Evolutionary conservation across 2,113 vertebrate species (phyloP).

Genomic region (Tenrec ecaudatus): DNA sequence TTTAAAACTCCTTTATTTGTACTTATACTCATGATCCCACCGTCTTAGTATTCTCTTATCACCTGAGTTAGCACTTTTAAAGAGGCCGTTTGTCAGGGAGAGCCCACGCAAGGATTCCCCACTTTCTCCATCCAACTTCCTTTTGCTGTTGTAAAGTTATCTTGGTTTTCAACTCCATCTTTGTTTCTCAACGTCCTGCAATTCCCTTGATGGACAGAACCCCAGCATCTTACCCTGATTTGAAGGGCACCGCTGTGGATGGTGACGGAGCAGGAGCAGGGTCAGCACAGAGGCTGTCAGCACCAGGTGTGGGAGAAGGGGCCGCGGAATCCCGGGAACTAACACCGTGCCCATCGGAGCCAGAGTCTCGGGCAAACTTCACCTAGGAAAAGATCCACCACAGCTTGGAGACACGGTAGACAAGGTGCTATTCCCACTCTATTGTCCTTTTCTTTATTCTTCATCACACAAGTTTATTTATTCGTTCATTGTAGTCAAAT

Average conservation of each 20-base stretch:
- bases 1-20: neutral
- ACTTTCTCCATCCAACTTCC: constrained; percentile 23
- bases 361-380: constrained; percentile 91
- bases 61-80: constrained; percentile 7
- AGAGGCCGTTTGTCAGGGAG: constrained; percentile 46
- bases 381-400: constrained; percentile 87
- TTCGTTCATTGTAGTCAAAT: neutral
- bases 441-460: neutral
- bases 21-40: neutral
- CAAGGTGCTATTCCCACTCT: neutral
- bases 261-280: constrained; percentile 76
- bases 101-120: neutral
- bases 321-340: constrained; percentile 90
- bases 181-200: neutral
- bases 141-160: neutral
- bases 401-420: neutral
- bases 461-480: constrained; percentile 31
- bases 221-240: constrained; percentile 88
- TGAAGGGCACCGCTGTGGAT: constrained; percentile 83
- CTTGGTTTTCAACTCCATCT: constrained; percentile 28
- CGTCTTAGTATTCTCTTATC: neutral
- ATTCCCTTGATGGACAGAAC: neutral
- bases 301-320: constrained; percentile 90
- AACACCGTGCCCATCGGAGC: constrained; percentile 87
- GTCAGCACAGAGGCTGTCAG: constrained; percentile 89